phyloP scores from a whole-genome alignment of 2,113 vertebrate species.

The Tauraco erythrolophus region DNA sequence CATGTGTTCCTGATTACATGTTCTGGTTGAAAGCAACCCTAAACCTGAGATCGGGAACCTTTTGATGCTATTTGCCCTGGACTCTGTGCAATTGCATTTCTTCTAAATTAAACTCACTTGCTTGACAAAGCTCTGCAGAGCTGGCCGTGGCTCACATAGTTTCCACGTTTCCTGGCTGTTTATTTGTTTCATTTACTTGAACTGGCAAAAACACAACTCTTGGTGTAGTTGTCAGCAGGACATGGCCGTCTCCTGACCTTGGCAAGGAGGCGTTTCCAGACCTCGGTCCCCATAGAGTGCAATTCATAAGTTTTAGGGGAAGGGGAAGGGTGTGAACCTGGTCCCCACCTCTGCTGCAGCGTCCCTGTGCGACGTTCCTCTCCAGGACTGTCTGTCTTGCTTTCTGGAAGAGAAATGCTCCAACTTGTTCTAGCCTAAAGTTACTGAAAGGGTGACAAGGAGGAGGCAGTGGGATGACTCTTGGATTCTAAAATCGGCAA shows the following conservation, averaged over 20 bases:
- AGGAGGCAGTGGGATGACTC: background rate
- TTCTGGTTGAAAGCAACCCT: background rate
- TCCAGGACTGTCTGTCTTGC: background rate
- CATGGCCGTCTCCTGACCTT: background rate
- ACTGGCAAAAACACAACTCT: background rate
- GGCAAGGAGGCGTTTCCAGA: slow-evolving; percentile 3
- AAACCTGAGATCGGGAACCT: background rate
- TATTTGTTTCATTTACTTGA: slow-evolving; percentile 36
- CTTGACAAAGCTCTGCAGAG: background rate
- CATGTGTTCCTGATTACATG: background rate
- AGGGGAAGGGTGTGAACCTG: background rate
- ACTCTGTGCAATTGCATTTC: background rate
- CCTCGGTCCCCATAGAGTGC: background rate
- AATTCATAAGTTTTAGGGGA: background rate
- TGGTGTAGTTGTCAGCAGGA: background rate
- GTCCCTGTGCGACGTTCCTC: rapidly evolving
- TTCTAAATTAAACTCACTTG: slow-evolving; percentile 3
- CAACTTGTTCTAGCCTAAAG: background rate
- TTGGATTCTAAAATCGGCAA: background rate
- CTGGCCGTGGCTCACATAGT: slow-evolving; percentile 36
- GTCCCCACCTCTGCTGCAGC: background rate
- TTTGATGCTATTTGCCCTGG: background rate
- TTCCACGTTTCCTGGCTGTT: slow-evolving; percentile 60
- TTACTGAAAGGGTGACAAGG: background rate
- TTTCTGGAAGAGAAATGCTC: background rate